Evolutionary conservation across 2,113 vertebrate genomes (phyloP).

Genomic region (Taxidea taxus): DNA sequence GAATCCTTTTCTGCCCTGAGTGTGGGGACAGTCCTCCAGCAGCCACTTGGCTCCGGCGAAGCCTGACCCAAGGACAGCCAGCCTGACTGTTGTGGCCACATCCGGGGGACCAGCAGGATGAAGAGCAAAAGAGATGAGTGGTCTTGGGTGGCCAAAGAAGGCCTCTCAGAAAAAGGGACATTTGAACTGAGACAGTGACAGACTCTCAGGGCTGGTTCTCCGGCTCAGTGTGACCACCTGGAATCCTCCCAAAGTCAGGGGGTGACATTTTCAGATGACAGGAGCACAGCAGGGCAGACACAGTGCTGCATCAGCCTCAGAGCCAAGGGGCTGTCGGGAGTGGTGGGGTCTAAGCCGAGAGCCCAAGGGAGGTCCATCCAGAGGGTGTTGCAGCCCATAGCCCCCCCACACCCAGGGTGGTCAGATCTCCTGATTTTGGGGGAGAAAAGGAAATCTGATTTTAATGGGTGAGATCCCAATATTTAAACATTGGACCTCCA

Average conservation of each 20-base stretch:
- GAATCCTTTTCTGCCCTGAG: no score
- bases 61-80: not conserved
- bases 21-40: no score
- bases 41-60: not conserved
- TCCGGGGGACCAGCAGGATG: not conserved
- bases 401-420: not conserved
- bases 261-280: not conserved
- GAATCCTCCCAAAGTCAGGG: not conserved
- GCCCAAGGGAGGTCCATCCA: rapidly evolving
- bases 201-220: not conserved
- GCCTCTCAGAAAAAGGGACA: not conserved
- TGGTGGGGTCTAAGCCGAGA: no score
- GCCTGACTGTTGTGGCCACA: not conserved
- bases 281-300: no score
- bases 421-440: not conserved
- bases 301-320: rapidly evolving
- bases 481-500: not conserved
- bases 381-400: not conserved
- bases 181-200: not conserved
- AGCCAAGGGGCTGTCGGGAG: not conserved
- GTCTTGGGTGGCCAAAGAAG: not conserved
- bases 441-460: not conserved
- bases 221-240: not conserved
- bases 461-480: not conserved
- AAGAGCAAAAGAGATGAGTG: not conserved